Conservation (phyloP, 2,113 vertebrate species). For the Stigmatopora argus region DNA sequence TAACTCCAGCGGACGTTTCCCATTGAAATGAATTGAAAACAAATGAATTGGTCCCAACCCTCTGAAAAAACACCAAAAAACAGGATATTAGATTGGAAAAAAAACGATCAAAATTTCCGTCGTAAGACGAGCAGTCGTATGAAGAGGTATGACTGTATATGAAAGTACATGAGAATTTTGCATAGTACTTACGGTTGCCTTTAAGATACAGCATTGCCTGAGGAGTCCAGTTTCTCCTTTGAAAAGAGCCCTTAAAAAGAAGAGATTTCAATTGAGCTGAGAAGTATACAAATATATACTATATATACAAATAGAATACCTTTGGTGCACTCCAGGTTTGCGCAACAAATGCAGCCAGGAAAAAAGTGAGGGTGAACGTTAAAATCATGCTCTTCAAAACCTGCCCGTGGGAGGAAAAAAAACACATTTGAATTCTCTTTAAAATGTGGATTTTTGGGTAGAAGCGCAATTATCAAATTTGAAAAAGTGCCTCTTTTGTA, state of each 20-base stretch:
- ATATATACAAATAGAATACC: conserved; percentile 53
- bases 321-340: conserved; percentile 73
- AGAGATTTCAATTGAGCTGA: not conserved
- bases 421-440: not conserved
- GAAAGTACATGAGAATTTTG: not conserved
- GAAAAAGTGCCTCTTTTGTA: too few species aligned
- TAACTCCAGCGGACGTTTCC: too few species aligned
- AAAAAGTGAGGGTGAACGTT: conserved; percentile 59
- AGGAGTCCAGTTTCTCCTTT: conserved; percentile 92
- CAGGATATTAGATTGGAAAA: too few species aligned
- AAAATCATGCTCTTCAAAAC: conserved; percentile 55
- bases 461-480: too few species aligned
- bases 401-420: conserved; percentile 52
- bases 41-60: too few species aligned
- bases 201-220: conserved; percentile 96
- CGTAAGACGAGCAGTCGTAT: too few species aligned
- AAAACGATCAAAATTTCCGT: too few species aligned
- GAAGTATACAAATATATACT: not conserved
- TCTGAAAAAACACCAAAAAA: too few species aligned
- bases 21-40: too few species aligned
- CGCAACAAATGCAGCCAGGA: conserved; percentile 66
- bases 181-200: conserved; percentile 81
- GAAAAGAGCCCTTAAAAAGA: conserved; percentile 70
- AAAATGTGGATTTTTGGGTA: too few species aligned
- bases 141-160: too few species aligned